Conservation (phyloP, 2,113 vertebrate species). For the Campylomormyrus numenius region DNA sequence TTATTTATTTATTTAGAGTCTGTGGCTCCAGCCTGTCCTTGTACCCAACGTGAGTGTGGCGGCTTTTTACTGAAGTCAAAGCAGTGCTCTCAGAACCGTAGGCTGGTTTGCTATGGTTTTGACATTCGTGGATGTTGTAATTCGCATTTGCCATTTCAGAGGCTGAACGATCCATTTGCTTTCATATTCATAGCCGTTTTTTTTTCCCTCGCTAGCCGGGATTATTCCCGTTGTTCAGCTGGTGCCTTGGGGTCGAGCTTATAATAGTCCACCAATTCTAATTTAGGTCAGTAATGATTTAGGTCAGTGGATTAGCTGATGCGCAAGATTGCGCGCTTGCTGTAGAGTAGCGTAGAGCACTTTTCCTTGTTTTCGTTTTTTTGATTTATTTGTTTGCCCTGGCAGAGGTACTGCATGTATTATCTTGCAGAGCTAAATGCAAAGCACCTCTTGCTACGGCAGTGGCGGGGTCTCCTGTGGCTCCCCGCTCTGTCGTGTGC, state of each 20-base stretch:
- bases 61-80: constrained; percentile 17
- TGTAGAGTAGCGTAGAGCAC: constrained; percentile 25
- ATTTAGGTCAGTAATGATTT: constrained; percentile 21
- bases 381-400: constrained; percentile 16
- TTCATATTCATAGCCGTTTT: constrained; percentile 5
- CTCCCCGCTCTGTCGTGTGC: background rate
- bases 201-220: constrained; percentile 27
- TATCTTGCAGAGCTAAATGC: background rate
- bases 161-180: constrained; percentile 6
- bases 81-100: constrained; percentile 14
- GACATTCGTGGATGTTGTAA: constrained; percentile 22
- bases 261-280: constrained; percentile 41
- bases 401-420: background rate
- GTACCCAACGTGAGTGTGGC: constrained; percentile 13
- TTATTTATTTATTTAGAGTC: background rate
- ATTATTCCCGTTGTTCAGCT: constrained; percentile 28
- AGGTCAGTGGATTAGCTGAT: constrained; percentile 30
- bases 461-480: background rate
- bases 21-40: constrained; percentile 5
- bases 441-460: background rate
- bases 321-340: constrained; percentile 13
- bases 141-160: constrained; percentile 29
- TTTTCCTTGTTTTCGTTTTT: background rate
- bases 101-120: background rate
- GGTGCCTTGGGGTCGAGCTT: constrained; percentile 37